Evolutionary conservation across 2,888 invertebrate species (phyloP).

Genomic region (Eurytoma adleriae): DNA sequence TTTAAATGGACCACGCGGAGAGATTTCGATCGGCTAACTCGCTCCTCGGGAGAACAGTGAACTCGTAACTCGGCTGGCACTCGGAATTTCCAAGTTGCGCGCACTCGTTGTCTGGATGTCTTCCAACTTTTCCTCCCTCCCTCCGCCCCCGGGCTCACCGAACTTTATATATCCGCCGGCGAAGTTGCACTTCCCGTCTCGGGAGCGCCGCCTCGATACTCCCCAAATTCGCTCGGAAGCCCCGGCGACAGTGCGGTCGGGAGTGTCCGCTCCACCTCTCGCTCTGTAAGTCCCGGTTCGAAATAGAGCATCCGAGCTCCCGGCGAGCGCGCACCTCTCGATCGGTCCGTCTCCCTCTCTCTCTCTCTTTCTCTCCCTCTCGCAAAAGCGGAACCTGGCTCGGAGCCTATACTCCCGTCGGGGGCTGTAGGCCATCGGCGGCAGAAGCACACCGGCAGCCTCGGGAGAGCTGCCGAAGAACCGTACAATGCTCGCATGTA

Average conservation of each 20-base stretch:
- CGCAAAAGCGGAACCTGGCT: conserved; percentile 17
- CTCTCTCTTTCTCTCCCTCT: neutral
- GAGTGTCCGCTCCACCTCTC: conserved; percentile 16
- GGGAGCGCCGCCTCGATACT: conserved; percentile 5
- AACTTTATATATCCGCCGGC: conserved; percentile 9
- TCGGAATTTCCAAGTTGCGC: conserved; percentile 26
- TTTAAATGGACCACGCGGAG: neutral
- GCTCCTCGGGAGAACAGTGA: conserved; percentile 13
- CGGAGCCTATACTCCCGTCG: neutral
- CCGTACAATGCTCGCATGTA: conserved; percentile 17
- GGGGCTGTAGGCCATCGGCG: neutral
- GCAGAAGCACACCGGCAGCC: conserved; percentile 6
- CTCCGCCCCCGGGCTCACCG: conserved; percentile 1
- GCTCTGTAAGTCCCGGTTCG: conserved; percentile 33
- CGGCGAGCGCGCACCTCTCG: too few species aligned
- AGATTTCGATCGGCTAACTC: neutral
- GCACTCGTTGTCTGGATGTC: conserved; percentile 25
- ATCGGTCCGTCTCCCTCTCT: neutral
- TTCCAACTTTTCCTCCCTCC: conserved; percentile 41
- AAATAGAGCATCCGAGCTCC: conserved; percentile 31
- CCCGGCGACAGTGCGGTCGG: neutral
- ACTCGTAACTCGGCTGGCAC: conserved; percentile 23
- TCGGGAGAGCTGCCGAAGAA: conserved; percentile 39
- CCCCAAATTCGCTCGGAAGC: too few species aligned
- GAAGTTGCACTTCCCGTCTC: neutral